Conservation (phyloP, 2,888 invertebrate genomes). For the Agrotis exclamationis region DNA sequence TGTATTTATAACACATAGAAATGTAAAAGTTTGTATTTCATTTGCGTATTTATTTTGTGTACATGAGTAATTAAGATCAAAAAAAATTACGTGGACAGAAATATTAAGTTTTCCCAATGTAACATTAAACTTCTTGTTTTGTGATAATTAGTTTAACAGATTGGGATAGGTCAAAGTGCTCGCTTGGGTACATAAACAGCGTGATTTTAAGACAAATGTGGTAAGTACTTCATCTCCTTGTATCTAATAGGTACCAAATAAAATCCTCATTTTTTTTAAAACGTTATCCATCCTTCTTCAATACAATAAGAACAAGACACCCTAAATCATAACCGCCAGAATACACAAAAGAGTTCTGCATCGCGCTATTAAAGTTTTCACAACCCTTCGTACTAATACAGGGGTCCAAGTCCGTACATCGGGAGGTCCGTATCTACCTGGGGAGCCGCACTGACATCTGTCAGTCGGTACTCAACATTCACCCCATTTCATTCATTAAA, state of each 20-base stretch:
- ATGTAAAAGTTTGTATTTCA: background rate
- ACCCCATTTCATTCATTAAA: background rate
- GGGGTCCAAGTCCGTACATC: background rate
- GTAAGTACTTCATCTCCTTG: too few relatives aligned
- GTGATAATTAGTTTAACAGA: too few relatives aligned
- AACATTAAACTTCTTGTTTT: too few relatives aligned
- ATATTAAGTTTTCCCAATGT: too few relatives aligned
- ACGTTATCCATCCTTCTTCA: background rate
- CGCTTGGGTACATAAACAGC: too few relatives aligned
- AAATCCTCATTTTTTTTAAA: too few relatives aligned
- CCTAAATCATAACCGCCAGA: background rate
- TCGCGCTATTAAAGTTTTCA: conserved; percentile 42
- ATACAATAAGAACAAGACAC: background rate
- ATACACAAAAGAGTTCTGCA: conserved; percentile 35
- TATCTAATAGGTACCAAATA: too few relatives aligned
- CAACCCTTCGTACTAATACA: conserved; percentile 4
- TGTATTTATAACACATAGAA: conserved; percentile 3
- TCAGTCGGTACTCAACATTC: conserved; percentile 26
- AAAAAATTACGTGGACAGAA: too few relatives aligned
- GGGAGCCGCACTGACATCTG: conserved; percentile 22
- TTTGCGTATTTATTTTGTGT: background rate
- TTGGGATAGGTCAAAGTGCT: too few relatives aligned
- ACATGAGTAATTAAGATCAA: background rate
- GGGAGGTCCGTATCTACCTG: conserved; percentile 55
- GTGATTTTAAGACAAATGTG: too few relatives aligned